Base-by-base conservation (phyloP, 1,140 invertebrate species). In the Phortica variegata region DNA sequence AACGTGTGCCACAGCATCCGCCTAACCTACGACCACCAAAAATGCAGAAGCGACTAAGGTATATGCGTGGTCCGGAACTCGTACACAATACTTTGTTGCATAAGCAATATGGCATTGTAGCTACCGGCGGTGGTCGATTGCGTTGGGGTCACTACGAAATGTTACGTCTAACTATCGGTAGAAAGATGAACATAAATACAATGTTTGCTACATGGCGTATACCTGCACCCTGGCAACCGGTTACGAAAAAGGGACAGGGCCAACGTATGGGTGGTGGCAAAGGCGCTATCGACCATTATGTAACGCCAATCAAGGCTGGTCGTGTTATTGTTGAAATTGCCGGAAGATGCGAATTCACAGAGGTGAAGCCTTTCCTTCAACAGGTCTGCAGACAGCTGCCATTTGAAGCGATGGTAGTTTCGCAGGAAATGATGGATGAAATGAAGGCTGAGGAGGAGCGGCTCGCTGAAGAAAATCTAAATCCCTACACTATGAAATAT, bases 191-290 rank as follows among this genome's bases (percentile, higher is more conserved):
- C 61, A 73, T 80, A 17, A 84, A 81, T 45, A 83, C 82, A 56
- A 91, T 89, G 85, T 98, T 97, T 83, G 93, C 93, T n/a, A 81
- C 95, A 20, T 99, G 94, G 94, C 81, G 97, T 58, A 79, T 99
- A 2, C 91, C 95, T 73, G 77, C 92, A 1, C 95, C 95, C 1
- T 99, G 96, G 95, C 93, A 97, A 72, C 87, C 95, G 9, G 77
- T 96, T 4, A 91, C 93, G 0, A 94, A 90, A 75, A 95, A 95
- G 77, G 87, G 90, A 1, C 85, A 87, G 77, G 96, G 96, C 3
- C 85, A 88, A 42, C 79, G 93, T 59, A 93, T 97, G 88, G 97
- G 97, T 46, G 91, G 93, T 60, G 97, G 97, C 6, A 99, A 99
- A 83, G 91, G 90, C 9, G 73, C 83, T n/a, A 97, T 99, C 45